Base-by-base conservation (phyloP, 1,140 invertebrate genomes). In the Magallana angulata region DNA sequence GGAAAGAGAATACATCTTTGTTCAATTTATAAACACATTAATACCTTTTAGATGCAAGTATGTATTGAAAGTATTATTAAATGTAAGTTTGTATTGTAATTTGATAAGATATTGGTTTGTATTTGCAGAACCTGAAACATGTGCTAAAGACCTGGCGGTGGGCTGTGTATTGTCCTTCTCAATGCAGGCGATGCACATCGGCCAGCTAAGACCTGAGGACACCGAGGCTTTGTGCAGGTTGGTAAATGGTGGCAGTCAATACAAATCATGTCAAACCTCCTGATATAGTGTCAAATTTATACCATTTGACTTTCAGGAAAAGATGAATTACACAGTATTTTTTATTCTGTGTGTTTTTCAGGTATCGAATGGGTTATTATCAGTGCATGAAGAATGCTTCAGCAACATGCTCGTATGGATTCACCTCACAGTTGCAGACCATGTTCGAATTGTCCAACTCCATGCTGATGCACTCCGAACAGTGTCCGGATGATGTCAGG, bases 141-240 rank as follows among this genome's bases (percentile, higher is more conserved):
- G 81, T 58, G 56, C 16, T 82, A n/a, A n/a, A 11, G 48, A 56
- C 18, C 16, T 82, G 36, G 81, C 81, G 12, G 57, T 82, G 18
- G 81, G 56, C 9, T 82, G 81, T 82, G 81, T 82, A 7, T n/a
- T 82, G 57, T 82, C 81, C 1, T 82, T 57, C 81, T 57, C 81
- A 14, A n/a, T 57, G 57, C 56, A 82, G 57, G 81, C 81, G 1
- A 57, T 82, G 81, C 48, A 57, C 16, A 57, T 57, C 2, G 81
- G 81, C 36, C 68, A 76, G 68, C 68, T 76, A 11, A 36, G 68
- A 36, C 68, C 68, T 36, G 68, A 11, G 14, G 68, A 76, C 68
- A 76, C 24, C 1, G 68, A 76, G 68, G 11, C 24, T 8, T 76
- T 76, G 68, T 76, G 68, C 68, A 76, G 68, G 68, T 76, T 30